A percentile compares a stretch with the other conserved stretches of the same genome.
Evolutionary conservation across 2,113 vertebrate genomes (phyloP).

Genomic region (Dermatemys mawii): DNA sequence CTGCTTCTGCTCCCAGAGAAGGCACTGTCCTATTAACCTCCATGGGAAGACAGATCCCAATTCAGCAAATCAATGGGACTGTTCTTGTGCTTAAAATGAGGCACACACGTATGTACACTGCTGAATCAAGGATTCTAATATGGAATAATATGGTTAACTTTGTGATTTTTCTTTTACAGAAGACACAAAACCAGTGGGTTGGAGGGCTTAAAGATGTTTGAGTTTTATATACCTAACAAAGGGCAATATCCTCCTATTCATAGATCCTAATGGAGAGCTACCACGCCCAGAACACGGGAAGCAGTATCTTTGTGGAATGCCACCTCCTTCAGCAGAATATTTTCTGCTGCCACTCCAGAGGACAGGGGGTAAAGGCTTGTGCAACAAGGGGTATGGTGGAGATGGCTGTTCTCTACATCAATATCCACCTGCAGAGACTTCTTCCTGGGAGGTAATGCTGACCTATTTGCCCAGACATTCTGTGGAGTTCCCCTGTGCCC

Average conservation of each 20-base stretch:
- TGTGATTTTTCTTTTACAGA: neutral
- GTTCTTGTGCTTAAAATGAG: neutral
- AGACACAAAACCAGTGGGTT: neutral
- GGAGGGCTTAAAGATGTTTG: rapidly evolving
- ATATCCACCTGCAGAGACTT: neutral
- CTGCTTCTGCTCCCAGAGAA: neutral
- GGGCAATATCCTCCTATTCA: neutral
- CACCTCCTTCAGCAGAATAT: rapidly evolving
- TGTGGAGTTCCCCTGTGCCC: neutral
- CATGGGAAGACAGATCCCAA: neutral
- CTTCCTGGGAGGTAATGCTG: neutral
- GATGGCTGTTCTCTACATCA: neutral
- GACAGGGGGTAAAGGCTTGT: rapidly evolving
- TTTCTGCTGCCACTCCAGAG: neutral
- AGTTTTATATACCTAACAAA: neutral
- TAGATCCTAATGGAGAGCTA: neutral
- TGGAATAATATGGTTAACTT: neutral
- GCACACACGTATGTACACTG: rapidly evolving
- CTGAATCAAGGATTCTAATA: rapidly evolving
- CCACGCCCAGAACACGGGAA: neutral
- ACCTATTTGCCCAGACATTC: neutral
- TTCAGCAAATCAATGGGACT: neutral
- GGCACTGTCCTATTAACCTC: neutral
- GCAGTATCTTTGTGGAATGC: neutral
- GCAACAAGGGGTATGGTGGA: neutral